Evolutionary conservation across 2,113 vertebrate species (phyloP), one percentile per base, ranked within the genome.

Genomic region (Trinectes maculatus): DNA sequence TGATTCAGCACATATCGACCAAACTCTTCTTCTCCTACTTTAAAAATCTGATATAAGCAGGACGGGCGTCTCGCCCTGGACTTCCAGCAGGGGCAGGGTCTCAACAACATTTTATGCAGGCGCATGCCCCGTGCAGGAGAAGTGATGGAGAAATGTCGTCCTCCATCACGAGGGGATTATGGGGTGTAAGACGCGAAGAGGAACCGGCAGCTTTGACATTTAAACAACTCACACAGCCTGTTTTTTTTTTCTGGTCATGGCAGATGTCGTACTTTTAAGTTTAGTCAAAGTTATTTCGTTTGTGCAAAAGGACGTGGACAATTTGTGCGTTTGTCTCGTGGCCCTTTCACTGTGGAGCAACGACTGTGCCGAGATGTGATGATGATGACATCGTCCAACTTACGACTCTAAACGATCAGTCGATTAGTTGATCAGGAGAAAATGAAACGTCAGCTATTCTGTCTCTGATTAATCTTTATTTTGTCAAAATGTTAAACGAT

Each of bases 181-280:
- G 51, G 7, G 10, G n/a, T 51, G 46, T 3, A 16, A 11, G 63
- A 53, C 7, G 3, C 1, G 6, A 54, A 26, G 24, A 31, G 26
- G 25, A 56, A 64, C 52, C 51, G 71, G 61, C 47, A 49, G 65
- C 39, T 77, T 71, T 81, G 58, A 85, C 79, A 80, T 84, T 87
- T 84, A 79, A 63, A 69, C 58, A 53, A 69, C 43, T 19, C 11
- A 19, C 69, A 49, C 15, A 21, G 36, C 7, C 5, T 6, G 0
- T 28, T 57, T 69, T 12, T 39, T 60, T 33, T 42, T 24, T 29
- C 1, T 6, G 61, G 56, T 4, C 11, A 43, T 22, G 31, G 56
- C 9, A n/a, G 26, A 68, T 68, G 25, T 39, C 36, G 11, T 10
- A 29, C 15, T 9, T 19, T 24, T 46, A 19, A 56, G 31, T 54